A percentile compares a stretch with the other conserved stretches of the same genome.
Evolutionary conservation across 2,888 invertebrate species (phyloP).

Genomic region (Blera fallax): DNA sequence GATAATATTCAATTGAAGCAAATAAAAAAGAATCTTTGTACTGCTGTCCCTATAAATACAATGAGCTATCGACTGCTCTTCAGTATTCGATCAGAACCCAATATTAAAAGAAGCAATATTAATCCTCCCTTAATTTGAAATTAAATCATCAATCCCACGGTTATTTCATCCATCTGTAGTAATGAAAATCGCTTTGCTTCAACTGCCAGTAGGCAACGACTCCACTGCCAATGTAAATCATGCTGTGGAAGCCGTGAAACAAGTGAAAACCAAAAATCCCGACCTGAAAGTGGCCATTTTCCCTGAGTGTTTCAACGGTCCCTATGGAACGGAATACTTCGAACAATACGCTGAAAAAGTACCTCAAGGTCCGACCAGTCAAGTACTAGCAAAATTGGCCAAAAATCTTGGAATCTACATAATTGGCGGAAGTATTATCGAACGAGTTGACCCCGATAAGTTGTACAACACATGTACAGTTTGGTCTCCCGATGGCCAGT

Average conservation of each 20-base stretch:
- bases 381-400: conserved; percentile 88
- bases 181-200: conserved; percentile 77
- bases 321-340: conserved; percentile 92
- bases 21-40: neutral
- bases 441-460: conserved; percentile 84
- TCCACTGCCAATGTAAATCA: conserved; percentile 75
- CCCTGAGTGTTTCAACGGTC: conserved; percentile 97
- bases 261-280: conserved; percentile 76
- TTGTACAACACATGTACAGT: conserved; percentile 94
- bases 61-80: neutral
- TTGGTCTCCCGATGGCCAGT: conserved; percentile 89
- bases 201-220: conserved; percentile 75
- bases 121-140: neutral
- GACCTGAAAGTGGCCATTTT: conserved; percentile 84
- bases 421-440: conserved; percentile 95
- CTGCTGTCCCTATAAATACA: neutral
- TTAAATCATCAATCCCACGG: neutral
- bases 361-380: conserved; percentile 90
- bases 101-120: neutral
- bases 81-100: neutral
- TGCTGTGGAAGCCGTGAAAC: conserved; percentile 75
- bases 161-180: neutral
- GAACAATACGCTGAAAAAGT: conserved; percentile 92
- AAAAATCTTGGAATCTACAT: conserved; percentile 89
- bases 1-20: too few relatives aligned